Base-by-base conservation (phyloP, 2,113 vertebrate species). In the Aramus guarauna region DNA sequence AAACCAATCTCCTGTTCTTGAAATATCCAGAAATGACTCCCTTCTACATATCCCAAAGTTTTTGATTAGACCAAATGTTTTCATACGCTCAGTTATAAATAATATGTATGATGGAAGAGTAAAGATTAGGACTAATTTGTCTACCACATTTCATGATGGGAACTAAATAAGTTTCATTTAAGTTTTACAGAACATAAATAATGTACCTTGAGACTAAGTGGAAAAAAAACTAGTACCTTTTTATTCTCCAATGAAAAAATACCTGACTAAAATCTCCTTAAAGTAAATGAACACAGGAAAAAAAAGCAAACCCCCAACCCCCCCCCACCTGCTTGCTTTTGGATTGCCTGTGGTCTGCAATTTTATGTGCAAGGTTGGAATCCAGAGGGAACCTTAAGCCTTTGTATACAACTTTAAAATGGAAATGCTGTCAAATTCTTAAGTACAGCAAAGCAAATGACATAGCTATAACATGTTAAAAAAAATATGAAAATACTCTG, bases 401-500 rank as follows among this genome's bases (percentile, higher is more conserved):
- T 89, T 90, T 1, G 3, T 64, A 87, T 58, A 58, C 29, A 93
- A 94, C 66, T 97, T 97, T 92, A 88, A 96, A 97, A 96, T 92
- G 29, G 91, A 96, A 97, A 93, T 71, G 78, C 87, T 97, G 88
- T 97, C 90, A 97, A 74, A 96, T 94, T 89, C 55, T 90, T 92
- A 92, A 96, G 86, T 88, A 88, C 50, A 96, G 50, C 41, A 34
- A 93, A 97, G 92, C 68, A 97, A 97, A 96, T 93, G 81, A 82
- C 29, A 72, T 43, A 91, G 96, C 76, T 93, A 66, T 92, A 85
- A 80, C 94, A 91, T 80, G 93, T 96, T 82, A 39, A 94, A 97
- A 84, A 52, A 93, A 89, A 97, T 94, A 98, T 97, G 95, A 98
- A 98, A 98, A 96, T 97, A 93, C 73, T 97, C 88, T 90, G 67